phyloP scores from a whole-genome alignment of 2,888 invertebrate species.

The Euclidia mi region DNA sequence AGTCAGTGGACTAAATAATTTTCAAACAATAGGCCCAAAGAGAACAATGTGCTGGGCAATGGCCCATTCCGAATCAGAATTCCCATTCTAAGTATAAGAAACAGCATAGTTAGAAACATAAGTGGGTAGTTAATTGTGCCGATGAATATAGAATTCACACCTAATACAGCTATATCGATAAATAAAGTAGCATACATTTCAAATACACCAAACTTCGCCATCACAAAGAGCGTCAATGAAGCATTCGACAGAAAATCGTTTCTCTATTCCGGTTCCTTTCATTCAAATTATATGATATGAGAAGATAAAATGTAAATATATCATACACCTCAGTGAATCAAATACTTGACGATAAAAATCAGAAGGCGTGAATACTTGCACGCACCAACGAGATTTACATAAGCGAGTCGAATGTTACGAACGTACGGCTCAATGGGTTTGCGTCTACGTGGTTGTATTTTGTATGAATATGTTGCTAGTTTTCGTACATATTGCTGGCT shows the following conservation, averaged over 20 bases:
- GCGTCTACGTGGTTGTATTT: constrained; percentile 42
- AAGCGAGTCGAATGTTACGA: constrained; percentile 57
- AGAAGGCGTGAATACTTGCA: constrained; percentile 71
- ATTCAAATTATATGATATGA: constrained; percentile 56
- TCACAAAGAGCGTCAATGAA: constrained; percentile 26
- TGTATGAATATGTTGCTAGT: constrained; percentile 50
- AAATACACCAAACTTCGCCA: constrained; percentile 6
- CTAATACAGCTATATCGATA: too few species aligned
- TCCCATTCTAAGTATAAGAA: too few species aligned
- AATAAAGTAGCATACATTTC: too few species aligned
- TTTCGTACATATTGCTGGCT: constrained; percentile 9
- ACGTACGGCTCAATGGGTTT: constrained; percentile 52
- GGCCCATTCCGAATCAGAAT: too few species aligned
- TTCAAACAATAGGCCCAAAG: too few species aligned
- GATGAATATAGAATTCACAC: too few species aligned
- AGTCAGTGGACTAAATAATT: too few species aligned
- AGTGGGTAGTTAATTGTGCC: too few species aligned
- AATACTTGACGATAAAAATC: constrained; percentile 69
- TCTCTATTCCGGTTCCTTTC: constrained; percentile 47
- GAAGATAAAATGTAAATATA: constrained; percentile 66
- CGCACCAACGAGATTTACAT: constrained; percentile 71
- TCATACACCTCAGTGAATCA: constrained; percentile 69
- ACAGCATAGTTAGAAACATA: too few species aligned
- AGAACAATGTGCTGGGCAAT: too few species aligned
- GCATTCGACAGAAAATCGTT: constrained; percentile 41